Base-by-base conservation (phyloP, 2,113 vertebrate genomes). In the Mesitornis unicolor region DNA sequence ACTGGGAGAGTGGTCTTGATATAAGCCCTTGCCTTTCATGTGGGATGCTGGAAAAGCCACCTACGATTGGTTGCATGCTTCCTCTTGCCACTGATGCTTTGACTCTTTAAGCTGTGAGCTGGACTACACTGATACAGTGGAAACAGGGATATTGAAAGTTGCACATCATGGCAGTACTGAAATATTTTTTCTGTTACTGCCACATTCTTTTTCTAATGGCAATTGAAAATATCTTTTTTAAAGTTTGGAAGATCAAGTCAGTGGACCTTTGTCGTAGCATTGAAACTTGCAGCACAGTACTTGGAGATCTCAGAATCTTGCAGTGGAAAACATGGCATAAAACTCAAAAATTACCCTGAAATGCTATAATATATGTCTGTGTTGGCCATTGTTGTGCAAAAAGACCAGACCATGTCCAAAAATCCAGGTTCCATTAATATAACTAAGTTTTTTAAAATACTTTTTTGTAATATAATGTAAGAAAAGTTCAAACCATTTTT, bases 1-100 rank as follows among this genome's bases (percentile, higher is more conserved):
- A 35, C 42, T 38, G 63, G 7, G 7, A 45, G 33, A 61, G 22
- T 31, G n/a, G 24, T 81, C 69, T 65, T 70, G 51, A n/a, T 80
- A 63, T n/a, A 81, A 60, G 15, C 38, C 26, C 80, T 79, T 78
- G 56, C 19, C 25, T 76, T 90, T 82, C 21, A n/a, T 28, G 31
- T 53, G 19, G 4, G 19, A 36, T 73, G 40, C 40, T 89, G 28
- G 57, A 83, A 84, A 91, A 91, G 5, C n/a, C 31, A 54, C 9
- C 64, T 57, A 3, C 64, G 74, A 1, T 3, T 77, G 28, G 9
- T 56, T 81, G n/a, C 13, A 69, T 45, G 28, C 47, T 63, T 94
- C 54, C 31, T 71, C 67, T 94, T 45, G 14, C 31, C 22, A 3
- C 54, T 60, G 0, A 48, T 0, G 0, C 61, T 93, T 77, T 56